phyloP scores from a whole-genome alignment of 2,888 invertebrate species.

The Latrodectus hesperus region DNA sequence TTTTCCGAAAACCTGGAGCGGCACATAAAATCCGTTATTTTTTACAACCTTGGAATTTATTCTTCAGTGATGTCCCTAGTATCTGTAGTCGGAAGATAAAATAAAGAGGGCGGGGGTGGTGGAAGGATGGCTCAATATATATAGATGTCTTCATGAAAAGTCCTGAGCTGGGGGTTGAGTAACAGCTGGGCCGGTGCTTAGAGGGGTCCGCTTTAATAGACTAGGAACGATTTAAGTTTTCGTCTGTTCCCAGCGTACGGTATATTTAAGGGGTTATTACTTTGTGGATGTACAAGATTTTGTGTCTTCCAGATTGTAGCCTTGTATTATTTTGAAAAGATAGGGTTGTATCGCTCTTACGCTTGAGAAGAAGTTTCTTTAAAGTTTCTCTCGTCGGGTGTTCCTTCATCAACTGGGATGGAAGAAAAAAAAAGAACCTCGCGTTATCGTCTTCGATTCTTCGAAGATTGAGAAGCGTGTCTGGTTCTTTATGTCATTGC shows the following conservation, averaged over 20 bases:
- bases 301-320: constrained; percentile 60
- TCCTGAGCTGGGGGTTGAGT: constrained; percentile 14
- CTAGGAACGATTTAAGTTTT: constrained; percentile 68
- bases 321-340: constrained; percentile 34
- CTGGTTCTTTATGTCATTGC: no score
- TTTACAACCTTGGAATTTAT: constrained; percentile 67
- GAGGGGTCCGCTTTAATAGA: constrained; percentile 66
- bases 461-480: no score
- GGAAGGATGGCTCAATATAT: constrained; percentile 42
- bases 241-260: constrained; percentile 38
- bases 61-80: constrained; percentile 61
- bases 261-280: constrained; percentile 68
- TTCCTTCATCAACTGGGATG: no score
- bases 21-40: constrained; percentile 66
- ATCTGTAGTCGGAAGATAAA: constrained; percentile 65
- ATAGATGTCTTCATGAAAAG: constrained; percentile 66
- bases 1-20: constrained; percentile 42
- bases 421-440: no score
- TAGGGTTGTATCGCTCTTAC: background rate
- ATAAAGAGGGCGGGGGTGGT: constrained; percentile 45
- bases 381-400: no score
- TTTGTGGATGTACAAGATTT: constrained; percentile 67
- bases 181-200: constrained; percentile 65
- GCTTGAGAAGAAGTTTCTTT: no score
- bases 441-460: no score